Percentiles rank a stretch among this genome's conserved stretches.
Evolutionary conservation across 2,888 invertebrate genomes (phyloP).

Genomic region (Resseliella maxima): DNA sequence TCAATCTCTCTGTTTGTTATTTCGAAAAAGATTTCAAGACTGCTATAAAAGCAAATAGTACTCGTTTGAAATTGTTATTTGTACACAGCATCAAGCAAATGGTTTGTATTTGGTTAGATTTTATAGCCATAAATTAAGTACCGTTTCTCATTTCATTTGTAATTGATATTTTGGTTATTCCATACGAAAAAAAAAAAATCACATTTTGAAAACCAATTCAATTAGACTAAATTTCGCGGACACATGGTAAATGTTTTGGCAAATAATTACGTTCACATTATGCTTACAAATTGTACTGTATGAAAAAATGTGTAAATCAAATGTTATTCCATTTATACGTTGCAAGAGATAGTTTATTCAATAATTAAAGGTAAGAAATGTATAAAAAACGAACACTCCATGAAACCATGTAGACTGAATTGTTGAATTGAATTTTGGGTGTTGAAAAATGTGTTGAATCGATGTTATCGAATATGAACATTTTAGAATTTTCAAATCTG

Average conservation of each 20-base stretch:
- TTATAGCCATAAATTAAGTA: conserved; percentile 15
- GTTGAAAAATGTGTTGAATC: not conserved
- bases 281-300: not conserved
- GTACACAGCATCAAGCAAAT: not conserved
- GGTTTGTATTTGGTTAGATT: conserved; percentile 19
- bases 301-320: not conserved
- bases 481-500: not conserved
- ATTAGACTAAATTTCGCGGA: not conserved
- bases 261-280: not conserved
- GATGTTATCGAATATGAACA: not conserved
- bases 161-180: not conserved
- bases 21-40: not conserved
- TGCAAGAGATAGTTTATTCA: no score
- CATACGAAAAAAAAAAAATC: not conserved
- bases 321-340: not conserved
- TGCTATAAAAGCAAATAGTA: not conserved
- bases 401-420: no score
- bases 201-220: not conserved
- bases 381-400: no score
- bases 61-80: not conserved
- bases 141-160: not conserved
- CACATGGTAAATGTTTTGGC: not conserved
- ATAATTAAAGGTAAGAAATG: no score
- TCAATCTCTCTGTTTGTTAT: not conserved
- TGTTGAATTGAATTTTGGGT: not conserved